phyloP scores from a whole-genome alignment of 2,113 vertebrate species.

The Parus major region DNA sequence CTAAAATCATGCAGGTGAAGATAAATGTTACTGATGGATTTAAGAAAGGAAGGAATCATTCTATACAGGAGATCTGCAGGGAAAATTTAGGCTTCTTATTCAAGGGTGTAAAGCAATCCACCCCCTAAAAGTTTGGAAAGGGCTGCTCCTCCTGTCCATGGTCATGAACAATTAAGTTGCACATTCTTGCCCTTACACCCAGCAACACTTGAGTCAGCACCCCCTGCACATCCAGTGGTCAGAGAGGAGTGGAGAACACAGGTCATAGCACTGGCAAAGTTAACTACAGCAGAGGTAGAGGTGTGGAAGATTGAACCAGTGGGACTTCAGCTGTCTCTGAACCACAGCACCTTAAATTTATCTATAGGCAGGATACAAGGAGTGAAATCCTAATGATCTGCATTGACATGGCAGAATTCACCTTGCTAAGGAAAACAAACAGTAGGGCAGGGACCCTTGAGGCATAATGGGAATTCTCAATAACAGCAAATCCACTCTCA shows the following conservation, averaged over 20 bases:
- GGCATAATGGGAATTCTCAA: neutral
- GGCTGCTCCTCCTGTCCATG: neutral
- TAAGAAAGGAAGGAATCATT: neutral
- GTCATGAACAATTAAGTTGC: neutral
- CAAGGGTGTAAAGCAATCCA: neutral
- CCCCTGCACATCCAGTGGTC: neutral
- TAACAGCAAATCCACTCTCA: neutral
- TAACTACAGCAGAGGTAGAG: neutral
- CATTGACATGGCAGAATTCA: neutral
- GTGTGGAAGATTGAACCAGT: neutral
- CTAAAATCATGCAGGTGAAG: neutral
- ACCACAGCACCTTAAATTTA: neutral
- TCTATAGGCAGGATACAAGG: neutral
- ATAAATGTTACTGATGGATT: neutral
- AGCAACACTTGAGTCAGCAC: neutral
- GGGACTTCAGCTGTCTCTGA: neutral
- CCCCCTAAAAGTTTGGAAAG: neutral
- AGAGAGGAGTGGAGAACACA: neutral
- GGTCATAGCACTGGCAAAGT: neutral
- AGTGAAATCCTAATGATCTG: neutral
- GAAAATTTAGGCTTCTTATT: neutral
- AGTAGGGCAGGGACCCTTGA: neutral
- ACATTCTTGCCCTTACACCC: neutral
- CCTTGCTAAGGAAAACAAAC: neutral
- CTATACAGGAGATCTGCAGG: neutral